A percentile compares a stretch with the other conserved stretches of the same genome.
phyloP scores from a whole-genome alignment of 2,797 vertebrate species.

The Sitta carolinensis region DNA sequence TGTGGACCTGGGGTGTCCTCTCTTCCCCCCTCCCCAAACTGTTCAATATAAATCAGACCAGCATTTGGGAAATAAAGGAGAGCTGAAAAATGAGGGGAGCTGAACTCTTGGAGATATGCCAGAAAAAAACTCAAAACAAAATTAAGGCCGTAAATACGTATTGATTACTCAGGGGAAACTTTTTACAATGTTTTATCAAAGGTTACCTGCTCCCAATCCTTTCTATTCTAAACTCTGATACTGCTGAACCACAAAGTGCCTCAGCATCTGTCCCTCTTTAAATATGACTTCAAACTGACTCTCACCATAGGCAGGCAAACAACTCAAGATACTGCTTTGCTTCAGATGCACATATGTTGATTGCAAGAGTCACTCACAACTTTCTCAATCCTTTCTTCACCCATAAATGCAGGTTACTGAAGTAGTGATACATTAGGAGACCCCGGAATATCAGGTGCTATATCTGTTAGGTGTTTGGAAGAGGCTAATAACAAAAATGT shows the following conservation, averaged over 20 bases:
- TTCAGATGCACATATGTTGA: neutral
- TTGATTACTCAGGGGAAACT: constrained; percentile 28
- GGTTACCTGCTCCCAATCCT: constrained; percentile 5
- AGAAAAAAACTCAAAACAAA: constrained; percentile 15
- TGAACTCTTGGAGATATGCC: constrained; percentile 3
- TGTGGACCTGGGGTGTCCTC: neutral
- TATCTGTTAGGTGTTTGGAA: neutral
- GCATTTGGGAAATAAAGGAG: constrained; percentile 48
- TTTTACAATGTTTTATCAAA: constrained; percentile 38
- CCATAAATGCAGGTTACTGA: neutral
- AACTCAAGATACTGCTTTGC: neutral
- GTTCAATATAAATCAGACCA: constrained; percentile 18
- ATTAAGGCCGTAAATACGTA: constrained; percentile 49
- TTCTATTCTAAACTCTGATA: neutral
- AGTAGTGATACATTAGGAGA: neutral
- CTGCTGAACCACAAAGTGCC: neutral
- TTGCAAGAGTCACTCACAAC: neutral
- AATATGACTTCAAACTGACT: neutral
- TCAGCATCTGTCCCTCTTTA: neutral
- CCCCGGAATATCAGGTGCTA: neutral
- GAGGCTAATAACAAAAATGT: neutral
- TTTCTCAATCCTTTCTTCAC: neutral
- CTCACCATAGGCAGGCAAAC: neutral
- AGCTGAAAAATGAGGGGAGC: neutral
- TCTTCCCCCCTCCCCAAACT: rapidly evolving